Base-by-base conservation (phyloP, 2,888 invertebrate species). In the Petrophora chlorosata region DNA sequence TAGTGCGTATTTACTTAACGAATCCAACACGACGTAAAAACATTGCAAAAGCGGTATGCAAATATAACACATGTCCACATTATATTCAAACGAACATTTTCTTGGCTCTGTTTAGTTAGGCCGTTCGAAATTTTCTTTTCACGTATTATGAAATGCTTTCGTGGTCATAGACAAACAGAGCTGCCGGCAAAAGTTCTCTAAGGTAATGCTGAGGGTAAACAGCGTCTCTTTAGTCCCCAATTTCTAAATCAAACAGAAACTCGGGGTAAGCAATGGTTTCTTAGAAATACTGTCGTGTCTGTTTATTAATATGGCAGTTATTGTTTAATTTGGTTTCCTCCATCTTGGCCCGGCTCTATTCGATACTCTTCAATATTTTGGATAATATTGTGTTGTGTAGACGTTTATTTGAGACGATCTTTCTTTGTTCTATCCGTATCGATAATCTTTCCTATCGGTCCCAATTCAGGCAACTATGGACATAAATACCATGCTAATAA, bases 181-280 rank as follows among this genome's bases (percentile, higher is more conserved):
- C 51, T 44, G 46, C 36, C 43, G 30, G 33, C 43, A 14, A 44
- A 57, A 46, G 45, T 49, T 49, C 33, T 9, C 34, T 30, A n/a
- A 48, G 54, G 57, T 58, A 58, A 61, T 39, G 34, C 44, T 30
- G 10, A 13, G 8, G 17, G 22, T 48, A 53, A 59, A 61, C 53
- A 55, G 12, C 17, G 40, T 13, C 43, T 44, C 46, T 34, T 58
- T 39, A 35, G 43, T 34, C 22, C 54, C 41, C 56, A 55, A 59
- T 55, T 55, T 53, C 51, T 46, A 50, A 54, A 48, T 29, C 58
- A 58, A 56, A 61, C 47, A 51, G 43, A 53, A 26, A 33, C 38
- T 17, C n/a, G 16, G 33, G 30, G 33, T 35, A 48, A 53, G 46
- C 52, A 53, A 36, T 33, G 43, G 34, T 28, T 28, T 25, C 36